Evolutionary conservation across 2,888 invertebrate species (phyloP), one percentile per base, ranked within the genome.

Genomic region (Plebejus argus): DNA sequence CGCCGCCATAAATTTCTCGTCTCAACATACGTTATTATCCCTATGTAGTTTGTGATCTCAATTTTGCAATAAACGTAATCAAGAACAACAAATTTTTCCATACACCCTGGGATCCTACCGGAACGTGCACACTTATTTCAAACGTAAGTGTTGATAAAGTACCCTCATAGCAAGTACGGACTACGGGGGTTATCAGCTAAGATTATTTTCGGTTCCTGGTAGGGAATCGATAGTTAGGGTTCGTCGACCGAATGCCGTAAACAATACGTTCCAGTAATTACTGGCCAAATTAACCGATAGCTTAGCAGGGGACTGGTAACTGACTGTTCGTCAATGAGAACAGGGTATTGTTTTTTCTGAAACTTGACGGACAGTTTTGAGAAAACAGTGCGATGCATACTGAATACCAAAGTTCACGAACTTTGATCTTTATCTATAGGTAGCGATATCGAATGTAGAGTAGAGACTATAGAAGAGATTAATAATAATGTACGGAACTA

Each of bases 221-320:
- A 66, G 66, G 15, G 66, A 33, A 66, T 66, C 66, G 66, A 66
- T 66, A 66, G 15, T 61, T 20, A 66, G 66, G 66, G 66, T 66
- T 66, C 66, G 66, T 20, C 66, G 66, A 66, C 66, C 66, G 66
- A 61, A 10, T 23, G 12, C 66, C 15, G 18, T 66, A 66, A 66
- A 66, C 66, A 66, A 66, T 66, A 18, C 66, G 15, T 15, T 6
- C 66, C 28, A 33, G 28, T 66, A 66, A 66, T 66, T 66, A 66
- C 66, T 15, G 28, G 4, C 15, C 10, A 66, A 66, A 66, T 66
- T 66, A 66, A 28, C 66, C 66, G 66, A 66, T 23, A 23, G 66
- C 28, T 66, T 33, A 20, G 20, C 56, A 56, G 56, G 56, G 56
- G 56, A n/a, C 56, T n/a, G n/a, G 20, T 20, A 23, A 61, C 58